Evolutionary conservation across 2,797 vertebrate genomes (phyloP).

Genomic region (Emydoidea blandingii): DNA sequence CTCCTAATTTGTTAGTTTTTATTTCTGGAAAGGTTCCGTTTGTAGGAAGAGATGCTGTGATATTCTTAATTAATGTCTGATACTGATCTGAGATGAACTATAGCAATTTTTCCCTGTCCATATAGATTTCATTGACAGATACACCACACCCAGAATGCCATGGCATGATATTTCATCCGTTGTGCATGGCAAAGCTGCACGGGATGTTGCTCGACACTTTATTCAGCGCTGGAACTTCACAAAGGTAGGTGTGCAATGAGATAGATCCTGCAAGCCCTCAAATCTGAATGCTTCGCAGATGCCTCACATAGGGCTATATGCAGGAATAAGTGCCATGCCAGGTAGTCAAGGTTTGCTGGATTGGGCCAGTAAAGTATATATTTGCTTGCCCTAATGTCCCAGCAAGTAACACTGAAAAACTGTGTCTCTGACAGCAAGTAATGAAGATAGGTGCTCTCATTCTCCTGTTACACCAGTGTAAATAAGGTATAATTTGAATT

Average conservation of each 20-base stretch:
- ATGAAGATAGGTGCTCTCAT: neutral
- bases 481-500: neutral
- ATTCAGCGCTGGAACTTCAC: constrained; percentile 99
- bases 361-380: neutral
- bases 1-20: neutral
- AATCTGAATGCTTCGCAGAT: neutral
- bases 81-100: neutral
- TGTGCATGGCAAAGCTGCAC: constrained; percentile 92
- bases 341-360: neutral
- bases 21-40: neutral
- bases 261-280: neutral
- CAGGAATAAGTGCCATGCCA: neutral
- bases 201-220: constrained; percentile 95
- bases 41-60: fast-evolving
- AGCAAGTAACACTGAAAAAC: neutral
- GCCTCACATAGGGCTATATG: neutral
- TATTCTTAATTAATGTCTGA: fast-evolving
- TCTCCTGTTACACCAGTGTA: neutral
- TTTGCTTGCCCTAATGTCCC: neutral
- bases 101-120: neutral
- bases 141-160: constrained; percentile 95
- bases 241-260: constrained; percentile 83
- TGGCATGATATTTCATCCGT: constrained; percentile 96
- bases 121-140: constrained; percentile 95
- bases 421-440: neutral